Evolutionary conservation across 2,797 vertebrate genomes (phyloP).

Genomic region (Lithobates pipiens): DNA sequence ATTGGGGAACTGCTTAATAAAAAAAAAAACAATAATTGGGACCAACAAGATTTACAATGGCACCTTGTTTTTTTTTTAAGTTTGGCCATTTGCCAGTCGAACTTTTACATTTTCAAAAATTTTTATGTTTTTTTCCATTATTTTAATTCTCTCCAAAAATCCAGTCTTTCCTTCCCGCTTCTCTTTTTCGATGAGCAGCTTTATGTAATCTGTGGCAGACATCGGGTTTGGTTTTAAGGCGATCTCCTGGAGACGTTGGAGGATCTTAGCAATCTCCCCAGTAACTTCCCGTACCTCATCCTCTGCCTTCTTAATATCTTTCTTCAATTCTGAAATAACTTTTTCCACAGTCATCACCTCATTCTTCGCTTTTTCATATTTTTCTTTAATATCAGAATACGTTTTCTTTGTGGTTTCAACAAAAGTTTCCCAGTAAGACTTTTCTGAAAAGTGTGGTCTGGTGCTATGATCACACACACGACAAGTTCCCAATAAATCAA

Average conservation of each 20-base stretch:
- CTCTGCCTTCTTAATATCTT: background rate
- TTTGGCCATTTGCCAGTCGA: no score
- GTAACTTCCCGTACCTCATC: background rate
- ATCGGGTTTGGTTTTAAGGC: no score
- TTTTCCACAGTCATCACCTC: background rate
- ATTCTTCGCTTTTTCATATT: constrained; percentile 42
- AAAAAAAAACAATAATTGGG: no score
- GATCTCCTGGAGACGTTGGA: constrained; percentile 22
- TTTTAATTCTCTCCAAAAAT: background rate
- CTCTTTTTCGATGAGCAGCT: no score
- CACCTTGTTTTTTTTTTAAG: no score
- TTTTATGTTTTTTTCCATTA: no score
- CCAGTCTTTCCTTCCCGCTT: no score
- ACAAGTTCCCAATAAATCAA: background rate
- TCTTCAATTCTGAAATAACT: background rate
- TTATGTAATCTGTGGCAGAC: no score
- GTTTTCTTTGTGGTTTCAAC: constrained; percentile 49
- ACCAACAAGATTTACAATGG: no score
- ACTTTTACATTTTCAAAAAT: no score
- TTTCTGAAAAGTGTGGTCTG: constrained; percentile 55
- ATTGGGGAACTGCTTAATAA: no score
- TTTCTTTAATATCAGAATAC: constrained; percentile 18
- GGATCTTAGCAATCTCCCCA: background rate
- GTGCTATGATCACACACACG: constrained; percentile 16
- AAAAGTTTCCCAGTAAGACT: constrained; percentile 42